phyloP scores from a whole-genome alignment of 2,888 invertebrate genomes.

The Drosophila maculinotata region DNA sequence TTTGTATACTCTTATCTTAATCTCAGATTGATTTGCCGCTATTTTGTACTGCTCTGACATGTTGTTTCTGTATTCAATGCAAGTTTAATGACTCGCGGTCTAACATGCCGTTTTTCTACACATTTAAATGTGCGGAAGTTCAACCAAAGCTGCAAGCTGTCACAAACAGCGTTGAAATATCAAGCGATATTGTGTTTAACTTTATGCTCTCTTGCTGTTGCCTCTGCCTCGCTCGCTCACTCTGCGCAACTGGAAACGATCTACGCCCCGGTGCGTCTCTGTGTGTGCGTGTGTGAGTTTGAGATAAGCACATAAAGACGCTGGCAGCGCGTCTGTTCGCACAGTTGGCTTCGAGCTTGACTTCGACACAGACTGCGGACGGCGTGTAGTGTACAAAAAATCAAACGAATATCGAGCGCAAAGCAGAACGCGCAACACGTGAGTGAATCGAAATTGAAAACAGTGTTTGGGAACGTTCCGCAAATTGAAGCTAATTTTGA shows the following conservation, averaged over 20 bases:
- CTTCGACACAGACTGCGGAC: constrained; percentile 42
- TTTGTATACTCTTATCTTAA: constrained; percentile 3
- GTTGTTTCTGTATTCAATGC: too few species aligned
- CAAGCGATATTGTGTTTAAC: neutral
- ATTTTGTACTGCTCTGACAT: too few species aligned
- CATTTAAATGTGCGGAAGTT: neutral
- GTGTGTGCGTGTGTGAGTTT: constrained; percentile 19
- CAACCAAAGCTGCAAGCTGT: constrained; percentile 1
- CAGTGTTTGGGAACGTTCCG: constrained; percentile 2
- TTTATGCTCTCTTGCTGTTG: neutral
- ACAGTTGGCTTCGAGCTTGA: constrained; percentile 64
- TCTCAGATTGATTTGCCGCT: neutral
- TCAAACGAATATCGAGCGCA: constrained; percentile 48
- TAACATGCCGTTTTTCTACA: too few species aligned
- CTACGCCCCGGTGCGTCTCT: neutral
- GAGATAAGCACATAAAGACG: constrained; percentile 65
- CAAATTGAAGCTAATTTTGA: constrained; percentile 40
- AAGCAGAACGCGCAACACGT: constrained; percentile 67
- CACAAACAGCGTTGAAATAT: constrained; percentile 3
- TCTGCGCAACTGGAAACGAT: neutral
- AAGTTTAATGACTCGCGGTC: too few species aligned
- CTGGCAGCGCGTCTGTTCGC: constrained; percentile 21
- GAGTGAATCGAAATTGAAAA: constrained; percentile 39
- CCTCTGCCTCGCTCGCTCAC: neutral
- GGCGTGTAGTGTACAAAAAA: neutral